Evolutionary conservation across 2,888 invertebrate genomes (phyloP), one percentile per base, ranked within the genome.

Genomic region (Cyaniris semiargus): DNA sequence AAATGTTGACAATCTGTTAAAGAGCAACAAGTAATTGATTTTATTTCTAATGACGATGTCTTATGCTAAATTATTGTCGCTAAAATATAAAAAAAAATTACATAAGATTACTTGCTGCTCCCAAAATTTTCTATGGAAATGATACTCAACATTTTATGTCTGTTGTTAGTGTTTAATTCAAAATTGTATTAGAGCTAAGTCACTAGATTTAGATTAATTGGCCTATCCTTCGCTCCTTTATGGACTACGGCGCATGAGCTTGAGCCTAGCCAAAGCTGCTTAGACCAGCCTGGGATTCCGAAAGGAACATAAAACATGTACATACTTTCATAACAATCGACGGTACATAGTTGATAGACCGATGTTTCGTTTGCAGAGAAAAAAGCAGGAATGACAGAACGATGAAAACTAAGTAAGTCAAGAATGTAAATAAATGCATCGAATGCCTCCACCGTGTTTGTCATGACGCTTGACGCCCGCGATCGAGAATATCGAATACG

Each of bases 361-460:
- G 84, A 83, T 84, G 85, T 88, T 91, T 88, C 87, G 85, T 87
- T 92, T 89, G 82, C 93, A 93, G 93, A 90, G 82, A 83, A 80
- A 84, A 84, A 79, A 84, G 87, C 75, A 81, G 83, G 80, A 90
- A 92, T 90, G 92, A 92, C 92, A 93, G 93, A 93, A 93, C 93
- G 93, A 93, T 93, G 93, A 85, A 82, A 78, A 83, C 88, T 86
- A 86, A 90, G 93, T 93, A 93, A 93, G 93, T 93, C 85, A 83
- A 82, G 44, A 21, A 48, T n/a, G 53, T 77, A 75, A 74, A 74
- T 13, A 70, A 78, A 78, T 75, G 70, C 75, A 75, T 72, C 77
- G 77, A 58, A 80, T 77, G 81, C 81, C 80, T 82, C 70, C 76
- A 78, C 70, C 76, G 78, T 78, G 79, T 77, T 78, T 79, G 70